These are phyloP conservation scores for Caenorhabditis uteleia DNA, from an alignment of 2,888 invertebrate genomes.

Conservation along the genomic window DNA sequence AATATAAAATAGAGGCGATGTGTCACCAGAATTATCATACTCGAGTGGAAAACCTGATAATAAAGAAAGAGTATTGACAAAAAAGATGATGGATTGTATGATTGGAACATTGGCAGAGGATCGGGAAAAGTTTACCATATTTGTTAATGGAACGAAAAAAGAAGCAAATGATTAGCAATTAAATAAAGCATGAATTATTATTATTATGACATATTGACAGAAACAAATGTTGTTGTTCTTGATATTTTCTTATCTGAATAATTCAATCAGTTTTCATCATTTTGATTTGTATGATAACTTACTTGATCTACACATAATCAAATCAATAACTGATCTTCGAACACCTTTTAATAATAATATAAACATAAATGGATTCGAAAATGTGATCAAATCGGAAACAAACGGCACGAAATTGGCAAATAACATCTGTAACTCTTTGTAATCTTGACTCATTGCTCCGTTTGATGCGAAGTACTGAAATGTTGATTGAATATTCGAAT, in stretches of 20 bases:
- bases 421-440: too few relatives aligned
- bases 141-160: background rate
- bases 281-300: too few relatives aligned
- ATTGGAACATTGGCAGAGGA: background rate
- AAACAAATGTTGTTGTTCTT: too few relatives aligned
- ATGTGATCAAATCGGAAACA: background rate
- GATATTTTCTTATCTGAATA: too few relatives aligned
- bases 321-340: background rate
- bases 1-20: background rate
- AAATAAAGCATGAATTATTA: too few relatives aligned
- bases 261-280: too few relatives aligned
- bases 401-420: background rate
- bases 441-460: too few relatives aligned
- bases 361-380: background rate
- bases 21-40: conserved; percentile 1
- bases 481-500: too few relatives aligned
- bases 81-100: background rate
- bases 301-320: too few relatives aligned
- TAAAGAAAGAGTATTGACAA: background rate
- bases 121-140: conserved; percentile 1
- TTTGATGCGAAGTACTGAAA: too few relatives aligned
- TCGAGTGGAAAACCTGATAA: background rate
- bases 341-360: background rate
- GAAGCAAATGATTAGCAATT: too few relatives aligned
- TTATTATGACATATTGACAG: too few relatives aligned